Evolutionary conservation across 2,888 invertebrate genomes (phyloP), one percentile per base, ranked within the genome.

Genomic region (Steinernema hermaphroditum): DNA sequence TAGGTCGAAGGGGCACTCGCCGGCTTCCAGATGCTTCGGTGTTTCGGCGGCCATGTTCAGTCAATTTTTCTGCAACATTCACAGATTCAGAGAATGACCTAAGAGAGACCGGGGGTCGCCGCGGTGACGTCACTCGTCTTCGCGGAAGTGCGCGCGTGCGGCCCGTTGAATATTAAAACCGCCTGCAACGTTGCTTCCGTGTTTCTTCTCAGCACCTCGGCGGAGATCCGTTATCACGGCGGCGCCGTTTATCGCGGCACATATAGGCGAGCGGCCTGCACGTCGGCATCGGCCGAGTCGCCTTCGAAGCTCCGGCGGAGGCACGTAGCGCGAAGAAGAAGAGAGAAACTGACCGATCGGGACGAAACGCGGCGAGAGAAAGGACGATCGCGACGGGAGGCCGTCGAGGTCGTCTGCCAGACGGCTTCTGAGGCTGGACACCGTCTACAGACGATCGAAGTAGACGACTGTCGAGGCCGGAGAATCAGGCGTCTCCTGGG

Each of bases 71-170:
- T 54, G 27, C 2, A 54, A 54, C 12, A 24, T 8, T 19, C 6
- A 12, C 6, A 16, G 27, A 24, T 27, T 54, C 54, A 54, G 54
- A 54, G 27, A 54, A 19, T n/a, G 62, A 12, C 37, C 12, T 32
- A 4, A 14, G 27, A 62, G 32, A 29, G 62, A 14, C 19, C 46
- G 8, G 8, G 8, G 54, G 2, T 24, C 27, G 19, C 46, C 50
- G 62, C 62, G 62, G 32, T 62, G 62, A 62, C 62, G 62, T 62
- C 62, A 62, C 14, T 32, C 32, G 27, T 32, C 50, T 62, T 62
- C 34, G 62, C 62, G 62, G 62, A 62, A 62, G 62, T 62, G 29
- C 62, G 46, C 62, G 62, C 62, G 62, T 62, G 62, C 32, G 62
- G 19, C 54, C 54, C 22, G 12, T 32, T 34, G 62, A 62, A 62